Evolutionary conservation across 2,113 vertebrate genomes (phyloP).

Genomic region (Tauraco erythrolophus): DNA sequence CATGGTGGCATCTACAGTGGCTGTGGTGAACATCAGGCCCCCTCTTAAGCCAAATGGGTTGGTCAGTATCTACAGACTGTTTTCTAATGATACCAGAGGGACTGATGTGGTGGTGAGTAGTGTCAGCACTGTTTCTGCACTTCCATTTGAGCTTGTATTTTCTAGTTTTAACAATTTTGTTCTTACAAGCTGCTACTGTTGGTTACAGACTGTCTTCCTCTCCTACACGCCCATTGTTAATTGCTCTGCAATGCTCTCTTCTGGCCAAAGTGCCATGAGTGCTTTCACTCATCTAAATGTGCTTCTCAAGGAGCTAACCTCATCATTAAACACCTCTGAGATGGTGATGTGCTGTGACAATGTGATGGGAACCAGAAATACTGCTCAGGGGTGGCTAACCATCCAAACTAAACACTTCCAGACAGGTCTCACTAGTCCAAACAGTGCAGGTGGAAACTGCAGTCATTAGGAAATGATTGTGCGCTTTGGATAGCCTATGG

Average conservation of each 20-base stretch:
- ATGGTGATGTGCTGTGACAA: neutral
- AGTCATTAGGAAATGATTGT: neutral
- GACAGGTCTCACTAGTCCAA: neutral
- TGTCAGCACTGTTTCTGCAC: neutral
- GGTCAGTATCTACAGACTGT: slow-evolving; percentile 88
- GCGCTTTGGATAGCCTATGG: neutral
- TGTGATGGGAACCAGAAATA: neutral
- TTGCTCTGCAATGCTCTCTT: neutral
- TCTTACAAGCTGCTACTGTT: neutral
- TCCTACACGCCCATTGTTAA: neutral
- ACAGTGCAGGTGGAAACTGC: neutral
- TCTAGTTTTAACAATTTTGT: neutral
- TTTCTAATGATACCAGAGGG: slow-evolving; percentile 77
- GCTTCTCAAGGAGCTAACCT: neutral
- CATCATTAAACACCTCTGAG: neutral
- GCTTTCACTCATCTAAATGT: neutral
- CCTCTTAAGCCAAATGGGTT: slow-evolving; percentile 86
- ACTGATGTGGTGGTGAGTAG: slow-evolving; percentile 80
- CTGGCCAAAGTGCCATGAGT: neutral
- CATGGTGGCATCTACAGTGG: slow-evolving; percentile 81
- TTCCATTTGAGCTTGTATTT: neutral
- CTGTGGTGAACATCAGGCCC: slow-evolving; percentile 82
- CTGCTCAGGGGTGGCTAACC: neutral
- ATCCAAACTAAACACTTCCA: neutral
- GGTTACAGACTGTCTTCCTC: neutral